A percentile compares a stretch with the other conserved stretches of the same genome.
Evolutionary conservation across 2,888 invertebrate genomes (phyloP).

Genomic region (Pteria penguin): DNA sequence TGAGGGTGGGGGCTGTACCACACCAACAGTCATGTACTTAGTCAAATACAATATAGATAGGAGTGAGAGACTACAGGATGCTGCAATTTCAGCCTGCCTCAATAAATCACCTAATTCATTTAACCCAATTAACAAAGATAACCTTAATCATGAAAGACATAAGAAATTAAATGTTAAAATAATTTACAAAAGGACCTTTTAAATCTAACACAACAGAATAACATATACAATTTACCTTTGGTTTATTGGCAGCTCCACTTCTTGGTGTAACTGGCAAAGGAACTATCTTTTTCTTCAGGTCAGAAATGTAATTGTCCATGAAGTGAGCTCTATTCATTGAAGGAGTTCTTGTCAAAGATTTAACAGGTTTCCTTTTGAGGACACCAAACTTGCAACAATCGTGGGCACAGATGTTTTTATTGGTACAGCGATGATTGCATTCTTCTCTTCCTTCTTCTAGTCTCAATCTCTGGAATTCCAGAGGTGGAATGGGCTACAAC

Average conservation of each 20-base stretch:
- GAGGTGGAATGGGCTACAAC: neutral
- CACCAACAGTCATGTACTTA: no score
- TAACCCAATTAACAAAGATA: no score
- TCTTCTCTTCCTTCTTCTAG: neutral
- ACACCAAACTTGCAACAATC: conserved; percentile 74
- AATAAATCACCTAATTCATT: no score
- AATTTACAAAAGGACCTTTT: no score
- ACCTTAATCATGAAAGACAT: no score
- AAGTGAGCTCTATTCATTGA: conserved; percentile 1
- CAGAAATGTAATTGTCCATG: conserved; percentile 47
- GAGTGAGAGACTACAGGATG: no score
- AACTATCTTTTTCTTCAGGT: conserved; percentile 37
- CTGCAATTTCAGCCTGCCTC: no score
- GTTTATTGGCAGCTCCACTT: neutral
- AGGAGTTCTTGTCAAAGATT: conserved; percentile 1
- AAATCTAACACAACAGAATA: no score
- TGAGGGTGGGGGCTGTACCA: no score
- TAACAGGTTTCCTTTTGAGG: conserved; percentile 17
- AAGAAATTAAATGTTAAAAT: no score
- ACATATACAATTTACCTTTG: no score
- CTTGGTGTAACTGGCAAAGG: conserved; percentile 7
- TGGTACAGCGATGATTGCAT: conserved; percentile 71
- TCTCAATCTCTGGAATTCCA: neutral
- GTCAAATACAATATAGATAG: no score
- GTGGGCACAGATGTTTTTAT: conserved; percentile 72